Conservation (phyloP, 1,140 invertebrate species). For the Drosophila triauraria region DNA sequence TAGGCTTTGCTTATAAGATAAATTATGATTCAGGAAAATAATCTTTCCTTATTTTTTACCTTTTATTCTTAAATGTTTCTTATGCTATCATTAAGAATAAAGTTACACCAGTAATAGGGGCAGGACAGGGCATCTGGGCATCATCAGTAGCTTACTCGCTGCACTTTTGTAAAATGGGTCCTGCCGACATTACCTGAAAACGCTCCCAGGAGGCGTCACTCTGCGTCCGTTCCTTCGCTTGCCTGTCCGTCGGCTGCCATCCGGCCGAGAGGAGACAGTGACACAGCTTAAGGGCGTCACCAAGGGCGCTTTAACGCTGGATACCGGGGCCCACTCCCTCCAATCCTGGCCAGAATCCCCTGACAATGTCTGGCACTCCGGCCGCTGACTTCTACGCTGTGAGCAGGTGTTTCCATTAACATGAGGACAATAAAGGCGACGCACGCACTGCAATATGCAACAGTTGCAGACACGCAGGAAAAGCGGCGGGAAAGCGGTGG, state of each 20-base stretch:
- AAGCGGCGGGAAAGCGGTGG: slow-evolving; percentile 2
- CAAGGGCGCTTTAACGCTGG: neutral
- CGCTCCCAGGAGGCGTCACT: slow-evolving; percentile 39
- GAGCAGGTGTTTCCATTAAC: slow-evolving; percentile 39
- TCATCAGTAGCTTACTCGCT: neutral
- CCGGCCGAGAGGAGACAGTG: neutral
- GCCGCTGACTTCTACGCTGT: slow-evolving; percentile 33
- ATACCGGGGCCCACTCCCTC: neutral
- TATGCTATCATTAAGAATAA: neutral
- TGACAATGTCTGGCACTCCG: slow-evolving; percentile 39
- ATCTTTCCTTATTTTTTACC: too few species aligned
- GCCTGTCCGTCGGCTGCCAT: slow-evolving; percentile 11
- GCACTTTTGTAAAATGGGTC: slow-evolving; percentile 31
- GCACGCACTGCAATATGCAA: slow-evolving; percentile 70
- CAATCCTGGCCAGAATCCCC: slow-evolving; percentile 32
- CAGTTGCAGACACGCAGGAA: slow-evolving; percentile 63
- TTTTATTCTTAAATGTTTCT: neutral
- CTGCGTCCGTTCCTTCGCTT: slow-evolving; percentile 9
- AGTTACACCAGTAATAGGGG: neutral
- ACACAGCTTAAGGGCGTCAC: slow-evolving; percentile 27
- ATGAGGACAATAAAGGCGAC: slow-evolving; percentile 62
- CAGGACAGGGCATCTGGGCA: neutral
- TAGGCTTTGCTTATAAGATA: too few species aligned
- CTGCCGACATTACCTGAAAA: slow-evolving; percentile 26
- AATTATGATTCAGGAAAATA: too few species aligned